Evolutionary conservation across 2,888 invertebrate genomes (phyloP).

Genomic region (Oasisia sp.): DNA sequence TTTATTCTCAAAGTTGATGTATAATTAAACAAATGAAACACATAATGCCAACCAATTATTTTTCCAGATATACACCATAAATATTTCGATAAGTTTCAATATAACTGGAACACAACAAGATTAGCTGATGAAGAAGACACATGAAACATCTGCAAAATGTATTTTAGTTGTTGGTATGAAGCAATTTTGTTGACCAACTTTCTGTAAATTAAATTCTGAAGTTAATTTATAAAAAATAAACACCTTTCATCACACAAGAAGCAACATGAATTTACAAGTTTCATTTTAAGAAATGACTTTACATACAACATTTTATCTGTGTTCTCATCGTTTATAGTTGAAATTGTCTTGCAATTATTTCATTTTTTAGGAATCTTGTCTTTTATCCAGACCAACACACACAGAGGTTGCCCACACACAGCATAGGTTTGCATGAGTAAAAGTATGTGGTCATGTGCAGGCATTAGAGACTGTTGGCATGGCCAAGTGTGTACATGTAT

Average conservation of each 20-base stretch:
- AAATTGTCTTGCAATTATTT: too few relatives aligned
- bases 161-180: neutral
- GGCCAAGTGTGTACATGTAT: neutral
- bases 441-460: neutral
- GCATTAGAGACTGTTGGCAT: neutral
- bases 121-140: neutral
- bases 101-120: neutral
- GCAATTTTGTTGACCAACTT: neutral
- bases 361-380: too few relatives aligned
- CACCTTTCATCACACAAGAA: neutral
- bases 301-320: too few relatives aligned
- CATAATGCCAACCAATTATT: neutral
- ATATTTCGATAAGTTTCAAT: neutral
- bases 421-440: neutral
- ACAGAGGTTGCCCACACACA: too few relatives aligned
- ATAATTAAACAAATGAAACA: neutral
- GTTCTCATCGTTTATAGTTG: too few relatives aligned
- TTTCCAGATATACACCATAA: neutral
- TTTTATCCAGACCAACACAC: too few relatives aligned
- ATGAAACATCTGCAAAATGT: neutral
- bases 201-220: neutral
- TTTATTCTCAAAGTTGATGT: neutral
- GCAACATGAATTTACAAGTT: neutral
- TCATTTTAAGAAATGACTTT: neutral
- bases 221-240: neutral